Percentiles rank a stretch among this genome's conserved stretches.
These are phyloP conservation scores for Dicyrtomina minuta DNA, from an alignment of 2,888 invertebrate species.

Conservation along the genomic window DNA sequence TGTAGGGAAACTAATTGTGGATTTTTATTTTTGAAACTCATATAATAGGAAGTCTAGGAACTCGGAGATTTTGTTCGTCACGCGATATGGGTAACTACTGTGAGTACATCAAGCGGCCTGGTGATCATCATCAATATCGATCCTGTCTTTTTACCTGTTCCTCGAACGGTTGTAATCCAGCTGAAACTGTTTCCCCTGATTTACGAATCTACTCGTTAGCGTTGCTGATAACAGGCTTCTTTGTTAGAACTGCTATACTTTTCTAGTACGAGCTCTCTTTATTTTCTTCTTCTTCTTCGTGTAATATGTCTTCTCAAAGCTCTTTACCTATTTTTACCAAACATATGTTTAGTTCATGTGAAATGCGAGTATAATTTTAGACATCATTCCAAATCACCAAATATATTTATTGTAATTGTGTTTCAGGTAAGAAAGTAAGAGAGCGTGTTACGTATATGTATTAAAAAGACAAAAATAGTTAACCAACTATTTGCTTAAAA, in stretches of 20 bases:
- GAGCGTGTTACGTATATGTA: no score
- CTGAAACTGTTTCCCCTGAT: constrained; percentile 48
- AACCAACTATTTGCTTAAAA: no score
- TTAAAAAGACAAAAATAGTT: no score
- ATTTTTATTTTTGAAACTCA: not conserved
- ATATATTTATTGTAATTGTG: no score
- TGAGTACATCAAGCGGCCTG: constrained; percentile 79
- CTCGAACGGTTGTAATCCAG: constrained; percentile 79
- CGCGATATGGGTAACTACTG: constrained; percentile 85
- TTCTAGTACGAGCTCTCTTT: not conserved
- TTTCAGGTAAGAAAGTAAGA: no score
- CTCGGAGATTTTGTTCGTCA: constrained; percentile 83
- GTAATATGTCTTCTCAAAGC: not conserved
- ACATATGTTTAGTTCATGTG: no score
- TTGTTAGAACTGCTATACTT: not conserved
- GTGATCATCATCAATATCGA: constrained; percentile 80
- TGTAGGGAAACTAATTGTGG: no score
- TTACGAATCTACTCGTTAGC: no score
- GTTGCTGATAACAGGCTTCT: no score
- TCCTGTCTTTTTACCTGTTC: constrained; percentile 85
- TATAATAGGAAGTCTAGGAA: constrained; percentile 80
- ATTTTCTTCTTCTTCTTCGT: not conserved
- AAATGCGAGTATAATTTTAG: no score
- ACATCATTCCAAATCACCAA: no score
- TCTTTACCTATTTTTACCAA: no score